Evolutionary conservation across 2,888 invertebrate genomes (phyloP).

Genomic region (Drosophila peninsularis): DNA sequence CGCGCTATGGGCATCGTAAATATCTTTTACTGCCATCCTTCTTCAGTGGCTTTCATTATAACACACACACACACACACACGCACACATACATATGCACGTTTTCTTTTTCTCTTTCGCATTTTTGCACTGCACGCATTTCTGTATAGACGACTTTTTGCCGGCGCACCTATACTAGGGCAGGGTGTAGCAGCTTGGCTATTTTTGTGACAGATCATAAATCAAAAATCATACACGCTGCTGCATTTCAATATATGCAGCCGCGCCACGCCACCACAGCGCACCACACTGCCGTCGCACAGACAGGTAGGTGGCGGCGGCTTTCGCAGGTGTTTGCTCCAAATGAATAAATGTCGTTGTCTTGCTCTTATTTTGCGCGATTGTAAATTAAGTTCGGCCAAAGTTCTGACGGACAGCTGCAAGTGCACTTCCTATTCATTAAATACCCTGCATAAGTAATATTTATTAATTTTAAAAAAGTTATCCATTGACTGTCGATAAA

Average conservation of each 20-base stretch:
- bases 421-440: background rate
- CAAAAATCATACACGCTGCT: conserved; percentile 83
- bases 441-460: conserved; percentile 15
- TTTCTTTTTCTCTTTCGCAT: conserved; percentile 19
- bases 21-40: conserved; percentile 76
- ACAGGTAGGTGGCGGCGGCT: conserved; percentile 34
- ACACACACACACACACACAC: background rate
- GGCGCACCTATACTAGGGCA: conserved; percentile 32
- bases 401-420: conserved; percentile 48
- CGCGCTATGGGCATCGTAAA: conserved; percentile 74
- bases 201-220: conserved; percentile 83
- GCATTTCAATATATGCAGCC: conserved; percentile 54
- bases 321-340: conserved; percentile 74
- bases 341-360: conserved; percentile 58
- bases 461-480: too few relatives aligned
- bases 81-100: background rate
- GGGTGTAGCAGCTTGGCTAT: conserved; percentile 60
- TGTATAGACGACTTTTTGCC: conserved; percentile 8
- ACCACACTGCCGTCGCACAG: conserved; percentile 13
- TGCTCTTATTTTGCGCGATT: conserved; percentile 46
- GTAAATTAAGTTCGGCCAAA: conserved; percentile 70
- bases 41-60: conserved; percentile 40
- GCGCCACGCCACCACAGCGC: conserved; percentile 14
- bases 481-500: too few relatives aligned
- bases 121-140: conserved; percentile 67